Conservation (phyloP, 1,140 invertebrate species). For the Anastrepha ludens region DNA sequence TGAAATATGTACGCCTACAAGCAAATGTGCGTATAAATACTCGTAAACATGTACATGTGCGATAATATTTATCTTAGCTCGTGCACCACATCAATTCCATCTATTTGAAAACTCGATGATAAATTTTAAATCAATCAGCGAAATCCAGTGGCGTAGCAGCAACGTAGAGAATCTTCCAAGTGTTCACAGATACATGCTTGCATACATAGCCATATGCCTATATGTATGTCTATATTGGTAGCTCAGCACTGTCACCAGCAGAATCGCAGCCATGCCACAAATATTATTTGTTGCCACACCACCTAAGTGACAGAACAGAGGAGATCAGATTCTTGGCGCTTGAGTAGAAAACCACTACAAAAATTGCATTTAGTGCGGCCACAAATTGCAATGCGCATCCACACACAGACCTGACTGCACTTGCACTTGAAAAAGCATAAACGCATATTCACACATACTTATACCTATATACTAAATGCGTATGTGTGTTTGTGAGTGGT, state of each 20-base stretch:
- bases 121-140: constrained; percentile 32
- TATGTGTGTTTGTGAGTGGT: constrained; percentile 22
- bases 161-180: neutral
- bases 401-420: neutral
- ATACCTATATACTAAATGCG: neutral
- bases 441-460: neutral
- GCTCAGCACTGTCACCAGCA: neutral
- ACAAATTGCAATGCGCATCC: constrained; percentile 9
- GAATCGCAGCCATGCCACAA: constrained; percentile 18
- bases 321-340: neutral
- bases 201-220: neutral
- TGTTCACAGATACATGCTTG: neutral
- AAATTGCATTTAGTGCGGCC: constrained; percentile 46
- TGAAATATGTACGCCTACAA: too few relatives aligned
- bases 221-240: neutral
- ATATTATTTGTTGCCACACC: neutral
- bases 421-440: constrained; percentile 18
- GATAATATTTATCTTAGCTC: neutral
- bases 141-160: neutral
- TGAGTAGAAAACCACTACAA: constrained; percentile 44
- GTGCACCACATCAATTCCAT: neutral
- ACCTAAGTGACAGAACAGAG: neutral
- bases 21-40: neutral
- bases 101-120: neutral
- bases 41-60: neutral